Base-by-base conservation (phyloP, 1,140 invertebrate species). In the Drosophila oshimai region DNA sequence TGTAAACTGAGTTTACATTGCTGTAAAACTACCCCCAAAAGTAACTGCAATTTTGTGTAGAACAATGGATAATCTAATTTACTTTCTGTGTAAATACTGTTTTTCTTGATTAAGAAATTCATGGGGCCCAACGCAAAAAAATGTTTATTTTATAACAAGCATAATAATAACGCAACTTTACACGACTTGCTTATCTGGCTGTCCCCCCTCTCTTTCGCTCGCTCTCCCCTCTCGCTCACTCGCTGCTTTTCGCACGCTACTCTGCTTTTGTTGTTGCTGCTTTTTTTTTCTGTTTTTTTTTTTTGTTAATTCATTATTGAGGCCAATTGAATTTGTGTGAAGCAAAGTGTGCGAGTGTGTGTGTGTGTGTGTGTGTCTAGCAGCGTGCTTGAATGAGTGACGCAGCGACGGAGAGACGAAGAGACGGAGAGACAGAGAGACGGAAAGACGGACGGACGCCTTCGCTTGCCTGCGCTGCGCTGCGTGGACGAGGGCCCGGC, bases 281-380 rank as follows among this genome's bases (percentile, higher is more conserved):
- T 24, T 15, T 36, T 26, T 62, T 12, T 13, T 58, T 12, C 28
- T 5, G 17, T 20, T 55, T 83, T 60, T 74, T 84, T 81, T 77
- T 84, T 84, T 84, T 69, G 81, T 86, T 86, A 87, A 86, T 86
- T 86, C 80, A 87, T 86, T 86, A 86, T 86, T 86, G 80, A 86
- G 80, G 81, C 80, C 80, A 86, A 86, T 86, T 86, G 81, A 86
- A 86, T 87, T 87, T 86, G 72, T 87, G 67, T 80, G 65, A 76
- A 58, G 41, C 34, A 49, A 26, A 65, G 17, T 73, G 33, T 46
- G 46, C 33, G 33, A 41, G 9, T 51, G 33, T 46, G 3, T 46
- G 18, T 37, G 22, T 61, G 17, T 60, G 47, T 73, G 42, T 83
- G 47, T 74, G 50, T 71, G 55, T 29, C 69, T 84, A 74, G 75